phyloP scores from a whole-genome alignment of 2,113 vertebrate species.

The Spheniscus mendiculus region DNA sequence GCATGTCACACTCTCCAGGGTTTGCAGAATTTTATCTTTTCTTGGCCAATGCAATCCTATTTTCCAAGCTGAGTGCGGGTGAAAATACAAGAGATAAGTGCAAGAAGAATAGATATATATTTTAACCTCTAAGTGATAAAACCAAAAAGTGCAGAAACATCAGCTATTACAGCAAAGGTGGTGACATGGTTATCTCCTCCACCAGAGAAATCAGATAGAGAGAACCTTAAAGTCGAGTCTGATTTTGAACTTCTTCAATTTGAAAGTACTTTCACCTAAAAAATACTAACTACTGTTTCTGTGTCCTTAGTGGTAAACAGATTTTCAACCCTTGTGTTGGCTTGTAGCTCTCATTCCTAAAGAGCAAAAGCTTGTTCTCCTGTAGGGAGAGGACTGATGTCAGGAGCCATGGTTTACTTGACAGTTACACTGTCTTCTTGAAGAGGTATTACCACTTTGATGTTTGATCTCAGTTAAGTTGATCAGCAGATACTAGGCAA shows the following conservation, averaged over 20 bases:
- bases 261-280: neutral
- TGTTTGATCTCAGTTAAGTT: neutral
- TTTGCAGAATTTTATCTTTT: neutral
- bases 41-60: neutral
- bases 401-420: neutral
- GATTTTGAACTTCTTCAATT: neutral
- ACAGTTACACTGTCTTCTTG: neutral
- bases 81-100: neutral
- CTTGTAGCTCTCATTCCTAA: neutral
- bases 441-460: too few species aligned
- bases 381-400: neutral
- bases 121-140: neutral
- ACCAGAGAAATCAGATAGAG: neutral
- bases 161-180: neutral
- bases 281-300: neutral
- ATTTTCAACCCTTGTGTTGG: neutral
- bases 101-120: neutral
- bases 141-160: neutral
- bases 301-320: neutral
- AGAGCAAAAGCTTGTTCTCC: neutral
- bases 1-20: neutral
- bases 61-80: neutral
- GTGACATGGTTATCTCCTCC: neutral
- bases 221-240: neutral
- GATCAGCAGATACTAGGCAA: neutral